These are phyloP conservation scores for Hyposoter didymator DNA, from an alignment of 2,888 invertebrate genomes.

Conservation along the genomic window DNA sequence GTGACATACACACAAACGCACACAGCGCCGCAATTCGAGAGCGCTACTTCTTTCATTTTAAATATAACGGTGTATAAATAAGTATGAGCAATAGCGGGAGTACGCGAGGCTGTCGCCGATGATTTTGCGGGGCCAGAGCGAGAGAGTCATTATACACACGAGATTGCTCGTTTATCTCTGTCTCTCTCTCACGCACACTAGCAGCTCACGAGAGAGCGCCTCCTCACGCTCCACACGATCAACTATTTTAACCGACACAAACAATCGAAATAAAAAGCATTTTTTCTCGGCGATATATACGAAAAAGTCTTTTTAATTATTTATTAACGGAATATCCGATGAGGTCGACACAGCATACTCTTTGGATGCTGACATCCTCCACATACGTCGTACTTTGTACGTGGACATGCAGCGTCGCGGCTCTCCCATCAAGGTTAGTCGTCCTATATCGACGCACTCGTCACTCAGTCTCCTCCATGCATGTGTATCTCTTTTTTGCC, in stretches of 20 bases:
- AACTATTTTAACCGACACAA: conserved; percentile 1
- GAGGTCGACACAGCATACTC: conserved; percentile 72
- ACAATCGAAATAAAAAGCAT: conserved; percentile 38
- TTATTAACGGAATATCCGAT: conserved; percentile 70
- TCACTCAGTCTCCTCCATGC: conserved; percentile 11
- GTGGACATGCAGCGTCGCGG: conserved; percentile 76
- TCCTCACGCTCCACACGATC: background rate
- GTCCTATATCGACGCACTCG: conserved; percentile 62
- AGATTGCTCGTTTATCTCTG: conserved; percentile 55
- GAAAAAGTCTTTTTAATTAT: background rate
- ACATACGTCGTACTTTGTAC: conserved; percentile 76
- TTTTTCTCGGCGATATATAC: conserved; percentile 64
- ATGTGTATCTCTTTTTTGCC: conserved; percentile 2
- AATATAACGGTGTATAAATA: conserved; percentile 84
- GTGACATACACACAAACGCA: conserved; percentile 38
- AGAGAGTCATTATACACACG: conserved; percentile 49
- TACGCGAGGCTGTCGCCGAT: conserved; percentile 80
- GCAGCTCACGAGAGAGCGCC: background rate
- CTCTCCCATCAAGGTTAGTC: conserved; percentile 81
- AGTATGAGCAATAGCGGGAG: conserved; percentile 84
- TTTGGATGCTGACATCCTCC: conserved; percentile 72
- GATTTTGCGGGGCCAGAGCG: conserved; percentile 74
- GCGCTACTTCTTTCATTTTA: conserved; percentile 81
- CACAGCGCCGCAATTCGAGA: conserved; percentile 60
- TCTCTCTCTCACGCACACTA: conserved; percentile 24